Conservation (phyloP, 2,113 vertebrate genomes). For the Anser brachyrhynchus region DNA sequence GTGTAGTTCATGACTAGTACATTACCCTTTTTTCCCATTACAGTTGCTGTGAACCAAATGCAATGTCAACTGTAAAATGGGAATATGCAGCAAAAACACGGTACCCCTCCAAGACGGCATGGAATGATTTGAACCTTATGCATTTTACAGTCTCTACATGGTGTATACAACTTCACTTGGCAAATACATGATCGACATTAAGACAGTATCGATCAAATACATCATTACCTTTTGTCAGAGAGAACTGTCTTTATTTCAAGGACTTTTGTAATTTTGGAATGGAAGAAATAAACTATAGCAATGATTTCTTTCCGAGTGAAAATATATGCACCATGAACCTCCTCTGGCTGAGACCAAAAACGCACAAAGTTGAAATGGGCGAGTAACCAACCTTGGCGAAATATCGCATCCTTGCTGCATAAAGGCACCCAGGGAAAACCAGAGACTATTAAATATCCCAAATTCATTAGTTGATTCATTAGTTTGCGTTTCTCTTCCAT, state of each 20-base stretch:
- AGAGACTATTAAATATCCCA: slow-evolving; percentile 99
- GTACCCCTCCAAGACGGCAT: slow-evolving; percentile 92
- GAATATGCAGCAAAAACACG: slow-evolving; percentile 96
- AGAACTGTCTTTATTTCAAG: slow-evolving; percentile 31
- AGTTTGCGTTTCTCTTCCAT: slow-evolving; percentile 96
- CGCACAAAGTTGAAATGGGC: slow-evolving; percentile 82
- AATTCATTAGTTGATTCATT: slow-evolving; percentile 99
- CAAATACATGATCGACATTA: slow-evolving; percentile 61
- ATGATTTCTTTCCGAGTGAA: slow-evolving; percentile 70
- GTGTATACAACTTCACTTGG: slow-evolving; percentile 79
- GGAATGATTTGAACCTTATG: slow-evolving; percentile 83
- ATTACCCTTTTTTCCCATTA: slow-evolving; percentile 82
- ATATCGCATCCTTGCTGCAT: slow-evolving; percentile 99
- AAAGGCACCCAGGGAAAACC: slow-evolving; percentile 99
- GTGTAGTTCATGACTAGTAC: background rate
- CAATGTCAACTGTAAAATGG: slow-evolving; percentile 82
- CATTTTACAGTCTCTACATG: slow-evolving; percentile 82
- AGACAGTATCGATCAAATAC: slow-evolving; percentile 36
- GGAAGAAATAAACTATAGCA: background rate
- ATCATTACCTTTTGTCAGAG: slow-evolving; percentile 31
- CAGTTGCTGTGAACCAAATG: slow-evolving; percentile 72
- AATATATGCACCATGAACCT: slow-evolving; percentile 81
- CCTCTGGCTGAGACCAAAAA: slow-evolving; percentile 78
- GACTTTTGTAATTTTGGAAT: slow-evolving; percentile 14
- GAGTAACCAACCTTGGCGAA: slow-evolving; percentile 95